Evolutionary conservation across 2,888 invertebrate species (phyloP).

Genomic region (Leucania comma): DNA sequence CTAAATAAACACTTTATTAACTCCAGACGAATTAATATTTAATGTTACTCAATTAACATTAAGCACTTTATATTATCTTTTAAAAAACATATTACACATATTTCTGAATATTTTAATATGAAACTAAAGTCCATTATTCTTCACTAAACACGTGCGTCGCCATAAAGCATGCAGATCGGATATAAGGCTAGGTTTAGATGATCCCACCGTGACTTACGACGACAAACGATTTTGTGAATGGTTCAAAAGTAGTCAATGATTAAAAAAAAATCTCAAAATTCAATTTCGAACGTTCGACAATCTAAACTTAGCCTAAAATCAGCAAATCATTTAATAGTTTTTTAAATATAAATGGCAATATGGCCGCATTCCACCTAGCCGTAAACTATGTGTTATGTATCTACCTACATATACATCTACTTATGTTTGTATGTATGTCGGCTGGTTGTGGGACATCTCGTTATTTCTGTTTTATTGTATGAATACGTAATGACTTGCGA

Average conservation of each 20-base stretch:
- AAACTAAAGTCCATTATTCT: conserved; percentile 1
- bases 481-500: conserved; percentile 89
- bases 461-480: conserved; percentile 89
- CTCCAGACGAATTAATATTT: background rate
- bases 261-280: background rate
- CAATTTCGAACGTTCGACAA: background rate
- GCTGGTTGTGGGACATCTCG: conserved; percentile 75
- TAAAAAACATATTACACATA: background rate
- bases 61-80: conserved; percentile 28
- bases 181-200: background rate
- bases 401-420: conserved; percentile 34
- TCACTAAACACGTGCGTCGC: background rate
- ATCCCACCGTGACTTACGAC: background rate
- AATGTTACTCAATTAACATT: conserved; percentile 5
- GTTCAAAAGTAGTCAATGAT: background rate
- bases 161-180: too few relatives aligned
- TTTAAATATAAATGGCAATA: conserved; percentile 49
- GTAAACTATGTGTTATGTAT: conserved; percentile 36
- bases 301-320: background rate
- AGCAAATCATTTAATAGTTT: background rate
- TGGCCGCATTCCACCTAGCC: conserved; percentile 39
- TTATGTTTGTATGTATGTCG: conserved; percentile 64
- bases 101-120: conserved; percentile 29
- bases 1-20: background rate
- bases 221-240: background rate